Conservation (phyloP, 2,888 invertebrate species). For the Ctena decussata region DNA sequence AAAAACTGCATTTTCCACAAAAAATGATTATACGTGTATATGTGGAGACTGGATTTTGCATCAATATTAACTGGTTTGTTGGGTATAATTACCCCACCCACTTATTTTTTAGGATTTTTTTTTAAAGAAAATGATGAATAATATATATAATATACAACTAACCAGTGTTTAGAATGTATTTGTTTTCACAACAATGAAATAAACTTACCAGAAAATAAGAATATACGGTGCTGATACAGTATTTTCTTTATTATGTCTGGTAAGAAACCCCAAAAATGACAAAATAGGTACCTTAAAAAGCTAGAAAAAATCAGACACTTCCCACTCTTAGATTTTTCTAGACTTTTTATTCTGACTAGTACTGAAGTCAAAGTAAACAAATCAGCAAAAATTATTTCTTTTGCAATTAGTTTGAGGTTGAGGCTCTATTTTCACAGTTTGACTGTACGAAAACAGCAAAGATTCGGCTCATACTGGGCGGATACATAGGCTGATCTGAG, state of each 20-base stretch:
- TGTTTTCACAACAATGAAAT: background rate
- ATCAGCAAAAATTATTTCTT: background rate
- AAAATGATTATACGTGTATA: background rate
- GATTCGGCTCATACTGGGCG: no score
- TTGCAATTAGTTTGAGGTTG: background rate
- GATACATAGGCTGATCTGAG: no score
- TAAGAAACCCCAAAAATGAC: background rate
- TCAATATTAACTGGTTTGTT: background rate
- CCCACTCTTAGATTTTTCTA: background rate
- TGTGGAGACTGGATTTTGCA: background rate
- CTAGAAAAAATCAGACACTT: background rate
- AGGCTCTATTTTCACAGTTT: background rate
- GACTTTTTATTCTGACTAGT: background rate
- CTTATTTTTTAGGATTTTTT: background rate
- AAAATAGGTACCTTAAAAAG: background rate
- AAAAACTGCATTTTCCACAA: no score
- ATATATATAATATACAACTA: no score
- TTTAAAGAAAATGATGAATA: background rate
- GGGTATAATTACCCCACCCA: background rate
- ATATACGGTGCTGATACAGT: slow-evolving; percentile 36
- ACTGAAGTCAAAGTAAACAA: background rate
- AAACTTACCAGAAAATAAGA: slow-evolving; percentile 7
- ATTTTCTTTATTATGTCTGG: no score
- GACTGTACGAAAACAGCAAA: no score
- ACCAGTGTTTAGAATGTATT: background rate